phyloP scores from a whole-genome alignment of 2,113 vertebrate species.

The Gobio gobio region DNA sequence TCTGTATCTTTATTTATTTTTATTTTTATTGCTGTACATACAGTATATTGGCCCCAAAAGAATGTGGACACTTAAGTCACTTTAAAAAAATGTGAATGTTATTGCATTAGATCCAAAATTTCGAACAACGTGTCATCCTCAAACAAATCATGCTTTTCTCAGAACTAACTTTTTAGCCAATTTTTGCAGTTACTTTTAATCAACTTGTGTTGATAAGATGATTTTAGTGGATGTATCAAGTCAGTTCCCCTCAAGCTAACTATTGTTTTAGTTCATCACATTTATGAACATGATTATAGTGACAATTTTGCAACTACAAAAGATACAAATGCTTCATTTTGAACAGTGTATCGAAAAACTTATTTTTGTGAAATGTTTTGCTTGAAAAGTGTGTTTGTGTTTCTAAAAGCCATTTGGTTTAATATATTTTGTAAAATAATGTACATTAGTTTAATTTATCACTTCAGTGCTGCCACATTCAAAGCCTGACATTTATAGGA shows the following conservation, averaged over 20 bases:
- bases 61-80: neutral
- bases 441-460: neutral
- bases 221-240: neutral
- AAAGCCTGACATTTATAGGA: neutral
- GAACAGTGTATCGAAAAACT: neutral
- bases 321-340: neutral
- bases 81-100: neutral
- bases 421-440: neutral
- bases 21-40: neutral
- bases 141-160: neutral
- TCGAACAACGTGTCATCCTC: neutral
- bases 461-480: neutral
- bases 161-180: neutral
- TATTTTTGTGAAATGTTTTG: neutral
- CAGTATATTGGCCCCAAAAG: neutral
- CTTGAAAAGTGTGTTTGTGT: neutral
- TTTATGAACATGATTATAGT: neutral
- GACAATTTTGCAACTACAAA: neutral
- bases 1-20: neutral
- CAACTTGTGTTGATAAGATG: neutral
- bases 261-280: neutral
- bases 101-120: neutral
- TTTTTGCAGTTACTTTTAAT: neutral
- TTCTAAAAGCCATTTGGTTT: neutral
- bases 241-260: neutral